phyloP scores from a whole-genome alignment of 2,113 vertebrate genomes.

The Danio rerio region GRCz12tu NC_133183.1:25810501-25811000 shows the following conservation, averaged over 20 bases:
- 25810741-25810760: not conserved
- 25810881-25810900: not conserved
- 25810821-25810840: no score
- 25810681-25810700: not conserved
- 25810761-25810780: not conserved
- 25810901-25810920: not conserved
- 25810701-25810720: not conserved
- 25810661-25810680: not conserved
- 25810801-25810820: not conserved
- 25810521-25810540: constrained; percentile 65
- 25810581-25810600: constrained; percentile 1
- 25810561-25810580: constrained; percentile 45
- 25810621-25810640: not conserved
- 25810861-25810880: not conserved
- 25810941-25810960: no score
- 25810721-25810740: not conserved
- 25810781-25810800: not conserved
- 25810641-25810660: not conserved
- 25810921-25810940: not conserved
- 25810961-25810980: no score
- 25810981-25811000: no score
- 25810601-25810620: constrained; percentile 33
- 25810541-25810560: constrained; percentile 69
- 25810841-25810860: no score
- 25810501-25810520: not conserved